These are phyloP conservation scores for Corbicula japonica DNA, from an alignment of 2,888 invertebrate genomes.

Conservation along the genomic window DNA sequence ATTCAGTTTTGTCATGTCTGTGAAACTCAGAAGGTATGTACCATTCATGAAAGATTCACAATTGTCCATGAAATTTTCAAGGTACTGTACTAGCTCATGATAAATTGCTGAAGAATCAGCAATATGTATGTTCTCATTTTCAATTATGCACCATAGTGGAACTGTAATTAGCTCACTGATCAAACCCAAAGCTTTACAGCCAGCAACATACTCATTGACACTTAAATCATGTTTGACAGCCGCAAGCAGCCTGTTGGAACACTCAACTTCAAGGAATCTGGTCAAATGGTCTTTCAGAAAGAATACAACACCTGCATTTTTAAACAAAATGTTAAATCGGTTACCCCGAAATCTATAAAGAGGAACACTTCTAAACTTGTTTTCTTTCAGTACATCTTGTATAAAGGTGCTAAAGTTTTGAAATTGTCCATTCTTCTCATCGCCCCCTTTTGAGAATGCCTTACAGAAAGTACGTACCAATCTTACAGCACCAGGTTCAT, in stretches of 20 bases:
- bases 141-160: conserved; percentile 35
- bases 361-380: conserved; percentile 32
- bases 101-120: conserved; percentile 9
- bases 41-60: conserved; percentile 16
- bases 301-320: conserved; percentile 43
- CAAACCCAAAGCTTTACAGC: conserved; percentile 55
- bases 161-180: conserved; percentile 38
- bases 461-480: conserved; percentile 27
- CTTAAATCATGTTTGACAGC: conserved; percentile 41
- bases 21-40: conserved; percentile 7
- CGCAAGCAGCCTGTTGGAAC: conserved; percentile 25
- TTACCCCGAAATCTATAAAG: conserved; percentile 46
- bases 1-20: conserved; percentile 8
- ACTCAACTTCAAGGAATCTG: conserved; percentile 13
- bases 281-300: conserved; percentile 14
- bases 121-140: conserved; percentile 35
- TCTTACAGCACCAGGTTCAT: conserved; percentile 13
- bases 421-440: conserved; percentile 34
- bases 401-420: conserved; percentile 11
- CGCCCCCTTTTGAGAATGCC: conserved; percentile 32
- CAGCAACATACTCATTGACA: conserved; percentile 49
- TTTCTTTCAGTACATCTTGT: conserved; percentile 26
- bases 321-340: conserved; percentile 53
- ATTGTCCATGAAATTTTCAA: conserved; percentile 20
- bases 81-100: conserved; percentile 30